These are phyloP conservation scores for Muschampia plurimacula DNA, from an alignment of 2,888 invertebrate species.

Conservation along the genomic window DNA sequence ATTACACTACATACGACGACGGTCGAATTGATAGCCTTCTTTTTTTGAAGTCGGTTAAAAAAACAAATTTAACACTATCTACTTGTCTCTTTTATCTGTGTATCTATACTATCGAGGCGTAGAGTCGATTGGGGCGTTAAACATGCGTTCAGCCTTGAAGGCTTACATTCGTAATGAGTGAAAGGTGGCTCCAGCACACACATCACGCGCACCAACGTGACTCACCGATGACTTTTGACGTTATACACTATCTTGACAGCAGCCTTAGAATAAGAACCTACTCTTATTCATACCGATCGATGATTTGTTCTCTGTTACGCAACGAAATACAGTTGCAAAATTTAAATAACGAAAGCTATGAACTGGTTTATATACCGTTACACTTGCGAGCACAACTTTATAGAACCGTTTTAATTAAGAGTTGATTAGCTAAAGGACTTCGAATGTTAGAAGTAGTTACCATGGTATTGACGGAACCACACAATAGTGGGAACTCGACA, in stretches of 20 bases:
- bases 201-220: constrained; percentile 62
- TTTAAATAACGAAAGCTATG: constrained; percentile 23
- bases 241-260: constrained; percentile 49
- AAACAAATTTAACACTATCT: too few species aligned
- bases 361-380: constrained; percentile 17
- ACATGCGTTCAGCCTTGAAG: constrained; percentile 68
- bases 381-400: constrained; percentile 7
- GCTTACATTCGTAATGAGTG: constrained; percentile 76
- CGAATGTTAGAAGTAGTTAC: neutral
- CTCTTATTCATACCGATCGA: constrained; percentile 10
- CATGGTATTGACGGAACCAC: neutral
- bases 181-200: constrained; percentile 64
- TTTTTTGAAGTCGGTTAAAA: too few species aligned
- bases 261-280: constrained; percentile 37
- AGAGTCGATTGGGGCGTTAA: constrained; percentile 66
- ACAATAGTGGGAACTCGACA: constrained; percentile 24
- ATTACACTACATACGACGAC: too few species aligned
- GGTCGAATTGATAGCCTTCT: too few species aligned
- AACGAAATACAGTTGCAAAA: constrained; percentile 24
- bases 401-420: constrained; percentile 6
- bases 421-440: constrained; percentile 17
- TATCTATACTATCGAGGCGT: constrained; percentile 31
- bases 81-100: neutral
- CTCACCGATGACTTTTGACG: constrained; percentile 63
- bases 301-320: constrained; percentile 31